These are phyloP conservation scores for Ecdyonurus torrentis DNA, from an alignment of 2,888 invertebrate species.

Conservation along the genomic window DNA sequence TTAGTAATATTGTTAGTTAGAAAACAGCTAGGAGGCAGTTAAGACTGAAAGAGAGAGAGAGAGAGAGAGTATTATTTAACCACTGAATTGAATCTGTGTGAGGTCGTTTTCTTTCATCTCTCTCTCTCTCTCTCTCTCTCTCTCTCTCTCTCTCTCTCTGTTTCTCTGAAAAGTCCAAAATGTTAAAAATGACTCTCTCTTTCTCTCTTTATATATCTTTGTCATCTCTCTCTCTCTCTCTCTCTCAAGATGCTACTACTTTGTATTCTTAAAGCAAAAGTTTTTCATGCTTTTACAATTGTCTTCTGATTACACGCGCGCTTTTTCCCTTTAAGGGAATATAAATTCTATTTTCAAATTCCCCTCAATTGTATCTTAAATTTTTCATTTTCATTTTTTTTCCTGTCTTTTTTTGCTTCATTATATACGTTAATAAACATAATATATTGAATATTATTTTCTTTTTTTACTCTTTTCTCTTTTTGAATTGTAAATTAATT, in stretches of 20 bases:
- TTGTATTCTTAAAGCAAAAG: neutral
- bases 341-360: neutral
- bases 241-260: too few species aligned
- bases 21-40: neutral
- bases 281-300: neutral
- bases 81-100: neutral
- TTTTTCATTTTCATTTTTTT: too few species aligned
- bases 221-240: neutral
- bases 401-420: too few species aligned
- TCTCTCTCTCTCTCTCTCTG: too few species aligned
- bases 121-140: neutral
- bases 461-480: too few species aligned
- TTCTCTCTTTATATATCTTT: neutral
- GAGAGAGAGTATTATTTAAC: neutral
- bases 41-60: neutral
- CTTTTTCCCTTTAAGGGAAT: neutral
- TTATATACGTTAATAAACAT: too few species aligned
- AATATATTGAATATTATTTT: too few species aligned
- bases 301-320: neutral
- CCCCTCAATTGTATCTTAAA: too few species aligned
- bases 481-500: too few species aligned
- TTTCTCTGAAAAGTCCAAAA: too few species aligned
- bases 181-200: too few species aligned
- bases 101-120: neutral
- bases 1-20: neutral